Percentiles rank a stretch among this genome's conserved stretches.
Conservation (phyloP, 2,888 invertebrate species). For the Luperina testacea region DNA sequence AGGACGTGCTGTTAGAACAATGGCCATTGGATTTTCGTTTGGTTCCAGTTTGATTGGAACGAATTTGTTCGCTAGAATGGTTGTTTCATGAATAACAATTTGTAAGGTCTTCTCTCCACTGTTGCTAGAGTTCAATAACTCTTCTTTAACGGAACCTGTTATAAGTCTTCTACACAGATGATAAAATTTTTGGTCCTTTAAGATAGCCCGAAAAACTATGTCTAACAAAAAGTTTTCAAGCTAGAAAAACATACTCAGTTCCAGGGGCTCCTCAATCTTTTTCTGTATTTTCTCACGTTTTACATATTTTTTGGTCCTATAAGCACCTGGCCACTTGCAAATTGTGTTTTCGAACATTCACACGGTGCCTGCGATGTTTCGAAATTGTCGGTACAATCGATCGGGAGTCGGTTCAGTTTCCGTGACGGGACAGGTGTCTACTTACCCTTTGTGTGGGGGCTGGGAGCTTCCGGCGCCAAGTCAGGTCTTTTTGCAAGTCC, state of each 20-base stretch:
- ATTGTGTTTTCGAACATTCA: constrained; percentile 56
- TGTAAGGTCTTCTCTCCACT: constrained; percentile 8
- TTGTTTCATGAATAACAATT: constrained; percentile 43
- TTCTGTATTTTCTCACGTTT: constrained; percentile 36
- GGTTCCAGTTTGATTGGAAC: constrained; percentile 20
- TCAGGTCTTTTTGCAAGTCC: constrained; percentile 51
- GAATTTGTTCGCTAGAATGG: constrained; percentile 23
- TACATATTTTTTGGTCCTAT: constrained; percentile 33
- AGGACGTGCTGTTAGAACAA: constrained; percentile 49
- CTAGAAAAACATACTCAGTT: not conserved
- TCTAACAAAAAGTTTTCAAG: not conserved
- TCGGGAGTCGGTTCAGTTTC: constrained; percentile 56
- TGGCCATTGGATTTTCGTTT: constrained; percentile 38
- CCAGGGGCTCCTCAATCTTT: constrained; percentile 2
- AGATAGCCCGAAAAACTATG: not conserved
- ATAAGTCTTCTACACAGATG: not conserved
- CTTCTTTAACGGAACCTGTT: not conserved
- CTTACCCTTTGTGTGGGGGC: constrained; percentile 73
- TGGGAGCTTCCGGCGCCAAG: constrained; percentile 68
- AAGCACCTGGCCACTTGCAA: constrained; percentile 58
- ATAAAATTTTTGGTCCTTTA: no score
- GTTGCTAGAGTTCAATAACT: constrained; percentile 6
- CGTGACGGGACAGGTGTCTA: constrained; percentile 74
- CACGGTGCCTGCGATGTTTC: constrained; percentile 54
- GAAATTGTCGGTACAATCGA: constrained; percentile 59